Base-by-base conservation (phyloP, 2,113 vertebrate species). In the Tinamus guttatus region DNA sequence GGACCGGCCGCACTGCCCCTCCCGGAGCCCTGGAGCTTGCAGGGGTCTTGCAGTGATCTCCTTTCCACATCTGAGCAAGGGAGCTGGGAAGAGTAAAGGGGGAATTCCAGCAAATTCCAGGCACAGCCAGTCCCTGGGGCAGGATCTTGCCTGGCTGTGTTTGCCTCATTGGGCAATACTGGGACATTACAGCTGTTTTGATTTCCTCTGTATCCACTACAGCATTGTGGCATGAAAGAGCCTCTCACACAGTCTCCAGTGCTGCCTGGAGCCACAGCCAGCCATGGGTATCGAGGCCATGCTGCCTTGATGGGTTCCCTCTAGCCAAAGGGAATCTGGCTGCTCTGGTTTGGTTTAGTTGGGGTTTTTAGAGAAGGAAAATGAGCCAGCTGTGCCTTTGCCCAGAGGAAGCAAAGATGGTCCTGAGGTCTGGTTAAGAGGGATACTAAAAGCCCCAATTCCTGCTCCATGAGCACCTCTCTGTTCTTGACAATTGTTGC, bases 91-190 rank as follows among this genome's bases (percentile, higher is more conserved):
- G 47, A 27, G 52, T 9, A 81, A 81, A 76, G 15, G 82, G 95
- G 94, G 85, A 88, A 94, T 96, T 97, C 95, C 82, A 49, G 85
- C 38, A 64, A 58, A 51, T 92, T 96, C 89, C 94, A 95, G 87
- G 30, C 84, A 87, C 63, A 93, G 51, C 1, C 47, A 38, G 62
- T 89, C 96, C 77, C 86, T 36, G 47, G 25, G 17, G 73, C 41
- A 87, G 80, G 64, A 84, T 94, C 64, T 84, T 60, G 73, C 47
- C 94, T 92, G 95, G 74, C 88, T 94, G 18, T 11, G 1, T 73
- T 81, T 7, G 71, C 68, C 21, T 81, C 13, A 19, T 96, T 97
- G 83, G 83, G 96, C 95, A 97, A 97, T 94, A 90, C 63, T 90
- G 93, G 86, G 62, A 85, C 25, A 18, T 45, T 47, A 32, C 63